phyloP scores from a whole-genome alignment of 2,113 vertebrate species.

The Pachycephala philippinensis region DNA sequence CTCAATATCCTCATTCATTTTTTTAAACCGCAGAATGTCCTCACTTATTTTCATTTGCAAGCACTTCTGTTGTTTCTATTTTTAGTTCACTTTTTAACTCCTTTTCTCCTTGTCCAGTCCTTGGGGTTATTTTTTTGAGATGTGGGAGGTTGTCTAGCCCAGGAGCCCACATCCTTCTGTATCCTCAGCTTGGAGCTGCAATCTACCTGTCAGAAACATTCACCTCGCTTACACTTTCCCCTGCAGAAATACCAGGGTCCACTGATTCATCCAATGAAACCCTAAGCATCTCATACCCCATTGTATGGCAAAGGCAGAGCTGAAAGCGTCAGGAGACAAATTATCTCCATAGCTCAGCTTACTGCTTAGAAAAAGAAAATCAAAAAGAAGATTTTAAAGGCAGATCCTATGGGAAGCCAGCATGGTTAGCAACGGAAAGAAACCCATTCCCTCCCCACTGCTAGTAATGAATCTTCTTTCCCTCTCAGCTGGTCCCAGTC shows the following conservation, averaged over 20 bases:
- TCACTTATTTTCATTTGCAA: slow-evolving; percentile 18
- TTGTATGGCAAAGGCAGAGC: not conserved
- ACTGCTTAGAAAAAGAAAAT: not conserved
- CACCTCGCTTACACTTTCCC: not conserved
- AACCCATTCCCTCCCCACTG: not conserved
- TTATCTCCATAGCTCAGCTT: not conserved
- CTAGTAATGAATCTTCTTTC: not conserved
- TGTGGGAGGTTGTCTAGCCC: not conserved
- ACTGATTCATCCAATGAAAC: not conserved
- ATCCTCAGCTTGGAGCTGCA: not conserved
- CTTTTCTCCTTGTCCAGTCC: not conserved
- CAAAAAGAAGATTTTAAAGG: not conserved
- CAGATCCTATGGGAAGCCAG: not conserved
- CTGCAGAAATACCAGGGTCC: not conserved
- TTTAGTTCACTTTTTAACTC: not conserved
- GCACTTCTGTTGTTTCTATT: not conserved
- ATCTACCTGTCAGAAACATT: not conserved
- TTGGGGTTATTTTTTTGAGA: not conserved
- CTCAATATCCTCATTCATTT: not conserved
- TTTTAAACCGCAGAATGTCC: not conserved
- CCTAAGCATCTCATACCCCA: not conserved
- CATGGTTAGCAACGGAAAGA: not conserved
- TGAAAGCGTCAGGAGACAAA: not conserved
- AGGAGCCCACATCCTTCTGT: not conserved
- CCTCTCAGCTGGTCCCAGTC: not conserved